A percentile compares a stretch with the other conserved stretches of the same genome.
Evolutionary conservation across 2,888 invertebrate species (phyloP).

Genomic region (Pecten maximus): DNA sequence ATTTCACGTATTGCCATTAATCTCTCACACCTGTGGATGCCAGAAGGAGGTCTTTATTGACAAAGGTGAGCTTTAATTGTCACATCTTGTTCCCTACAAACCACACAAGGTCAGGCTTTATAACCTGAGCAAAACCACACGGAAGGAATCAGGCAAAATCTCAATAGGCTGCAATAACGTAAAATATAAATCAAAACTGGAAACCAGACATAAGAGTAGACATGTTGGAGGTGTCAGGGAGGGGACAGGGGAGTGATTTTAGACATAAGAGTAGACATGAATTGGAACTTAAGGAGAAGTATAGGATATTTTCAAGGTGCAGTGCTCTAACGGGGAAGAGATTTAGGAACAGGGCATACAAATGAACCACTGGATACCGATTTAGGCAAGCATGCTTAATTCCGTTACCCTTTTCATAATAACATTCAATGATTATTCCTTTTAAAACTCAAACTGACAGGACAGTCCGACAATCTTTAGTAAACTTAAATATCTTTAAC

Average conservation of each 20-base stretch:
- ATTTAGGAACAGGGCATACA: not conserved
- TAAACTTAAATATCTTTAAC: conserved; percentile 3
- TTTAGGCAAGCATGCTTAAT: not conserved
- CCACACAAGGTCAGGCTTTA: conserved; percentile 18
- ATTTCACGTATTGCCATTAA: not conserved
- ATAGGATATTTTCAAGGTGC: too few relatives aligned
- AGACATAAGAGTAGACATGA: too few relatives aligned
- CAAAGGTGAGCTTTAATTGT: conserved; percentile 35
- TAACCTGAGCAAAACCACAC: not conserved
- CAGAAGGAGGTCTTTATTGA: not conserved
- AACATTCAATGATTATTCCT: not conserved
- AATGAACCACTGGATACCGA: not conserved
- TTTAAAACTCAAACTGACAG: not conserved
- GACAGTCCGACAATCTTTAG: not conserved
- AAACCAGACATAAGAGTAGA: too few relatives aligned
- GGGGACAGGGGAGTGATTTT: too few relatives aligned
- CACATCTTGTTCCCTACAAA: not conserved
- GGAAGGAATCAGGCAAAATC: not conserved
- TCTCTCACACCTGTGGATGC: not conserved
- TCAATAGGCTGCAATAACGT: not conserved
- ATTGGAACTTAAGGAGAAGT: too few relatives aligned
- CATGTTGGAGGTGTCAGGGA: too few relatives aligned
- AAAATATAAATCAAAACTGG: not conserved
- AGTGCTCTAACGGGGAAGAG: not conserved
- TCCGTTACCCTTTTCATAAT: not conserved